Conservation (phyloP, 1,140 invertebrate species). For the Microplitis mediator region DNA sequence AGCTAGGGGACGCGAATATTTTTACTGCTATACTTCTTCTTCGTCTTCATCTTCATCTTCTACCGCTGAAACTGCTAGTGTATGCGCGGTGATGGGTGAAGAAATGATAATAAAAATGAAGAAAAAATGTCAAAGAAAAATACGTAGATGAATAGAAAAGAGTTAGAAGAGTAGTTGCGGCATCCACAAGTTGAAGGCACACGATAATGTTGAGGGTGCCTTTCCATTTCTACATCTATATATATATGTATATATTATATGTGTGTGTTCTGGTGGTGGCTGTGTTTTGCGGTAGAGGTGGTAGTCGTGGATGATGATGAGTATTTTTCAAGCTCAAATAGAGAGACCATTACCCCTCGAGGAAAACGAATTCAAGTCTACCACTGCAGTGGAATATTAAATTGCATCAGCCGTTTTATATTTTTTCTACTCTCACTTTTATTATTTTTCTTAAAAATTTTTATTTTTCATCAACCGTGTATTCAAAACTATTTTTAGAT, state of each 20-base stretch:
- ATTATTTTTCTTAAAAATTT: slow-evolving; percentile 7
- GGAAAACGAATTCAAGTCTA: not conserved
- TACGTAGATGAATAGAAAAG: slow-evolving; percentile 17
- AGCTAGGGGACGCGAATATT: no score
- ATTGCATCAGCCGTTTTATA: slow-evolving; percentile 9
- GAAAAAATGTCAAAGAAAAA: slow-evolving; percentile 2
- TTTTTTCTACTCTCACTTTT: not conserved
- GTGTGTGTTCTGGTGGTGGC: no score
- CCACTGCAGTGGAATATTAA: slow-evolving; percentile 11
- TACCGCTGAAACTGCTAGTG: not conserved
- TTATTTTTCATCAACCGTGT: not conserved
- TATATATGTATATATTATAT: no score
- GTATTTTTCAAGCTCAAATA: slow-evolving; percentile 33
- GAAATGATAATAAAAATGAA: not conserved
- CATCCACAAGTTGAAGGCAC: slow-evolving; percentile 21
- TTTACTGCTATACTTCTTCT: no score
- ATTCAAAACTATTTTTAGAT: no score
- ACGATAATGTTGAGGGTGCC: slow-evolving; percentile 26
- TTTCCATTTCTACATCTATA: not conserved
- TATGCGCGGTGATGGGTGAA: not conserved
- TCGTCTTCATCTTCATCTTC: no score
- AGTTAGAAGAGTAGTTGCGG: slow-evolving; percentile 14
- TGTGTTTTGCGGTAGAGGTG: no score
- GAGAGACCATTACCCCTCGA: slow-evolving; percentile 23
- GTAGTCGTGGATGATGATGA: slow-evolving; percentile 18